Percentiles rank a stretch among this genome's conserved stretches.
Conservation (phyloP, 2,888 invertebrate genomes). For the Oithona nana region DNA sequence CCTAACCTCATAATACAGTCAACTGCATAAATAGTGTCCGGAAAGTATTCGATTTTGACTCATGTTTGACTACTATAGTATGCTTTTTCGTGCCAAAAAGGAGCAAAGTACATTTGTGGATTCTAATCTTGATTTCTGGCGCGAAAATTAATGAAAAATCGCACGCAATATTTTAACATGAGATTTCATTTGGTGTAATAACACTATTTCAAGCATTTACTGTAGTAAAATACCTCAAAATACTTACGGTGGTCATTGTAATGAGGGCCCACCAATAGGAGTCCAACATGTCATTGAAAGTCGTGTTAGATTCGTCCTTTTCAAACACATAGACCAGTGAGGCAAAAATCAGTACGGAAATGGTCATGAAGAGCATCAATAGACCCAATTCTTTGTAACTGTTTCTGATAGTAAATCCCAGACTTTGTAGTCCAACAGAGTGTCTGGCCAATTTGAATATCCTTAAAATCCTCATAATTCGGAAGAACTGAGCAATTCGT, state of each 20-base stretch:
- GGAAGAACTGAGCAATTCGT: slow-evolving; percentile 90
- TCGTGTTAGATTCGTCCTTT: slow-evolving; percentile 73
- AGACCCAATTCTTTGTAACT: slow-evolving; percentile 96
- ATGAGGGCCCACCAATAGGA: slow-evolving; percentile 99
- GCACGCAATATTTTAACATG: no score
- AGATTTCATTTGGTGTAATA: no score
- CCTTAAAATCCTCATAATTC: slow-evolving; percentile 83
- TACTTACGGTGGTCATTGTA: slow-evolving; percentile 52
- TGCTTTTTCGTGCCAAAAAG: no score
- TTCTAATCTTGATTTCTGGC: no score
- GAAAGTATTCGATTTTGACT: no score
- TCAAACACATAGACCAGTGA: slow-evolving; percentile 97
- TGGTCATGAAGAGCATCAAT: slow-evolving; percentile 93
- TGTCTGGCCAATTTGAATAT: slow-evolving; percentile 91
- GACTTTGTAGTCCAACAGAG: slow-evolving; percentile 89
- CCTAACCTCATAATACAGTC: no score
- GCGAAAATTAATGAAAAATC: no score
- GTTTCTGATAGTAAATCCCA: slow-evolving; percentile 91
- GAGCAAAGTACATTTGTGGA: no score
- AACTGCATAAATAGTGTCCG: no score
- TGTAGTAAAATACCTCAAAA: no score
- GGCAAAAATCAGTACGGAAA: slow-evolving; percentile 94
- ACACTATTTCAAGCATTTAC: no score
- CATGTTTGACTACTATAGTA: no score
- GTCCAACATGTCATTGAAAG: slow-evolving; percentile 94